phyloP scores from a whole-genome alignment of 2,888 invertebrate genomes.

The Dasysyrphus tricinctus region DNA sequence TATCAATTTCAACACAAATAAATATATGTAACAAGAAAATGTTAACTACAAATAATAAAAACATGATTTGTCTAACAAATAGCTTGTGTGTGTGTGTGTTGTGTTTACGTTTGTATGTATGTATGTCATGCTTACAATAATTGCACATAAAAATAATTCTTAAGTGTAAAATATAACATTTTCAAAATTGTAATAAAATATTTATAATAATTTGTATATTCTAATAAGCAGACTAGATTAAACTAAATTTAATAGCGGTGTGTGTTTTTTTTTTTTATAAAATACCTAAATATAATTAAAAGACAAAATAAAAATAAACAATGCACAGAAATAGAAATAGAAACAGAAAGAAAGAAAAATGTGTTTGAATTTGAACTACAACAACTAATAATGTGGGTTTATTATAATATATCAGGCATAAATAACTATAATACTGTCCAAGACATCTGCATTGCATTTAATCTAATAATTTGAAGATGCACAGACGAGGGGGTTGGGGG shows the following conservation, averaged over 20 bases:
- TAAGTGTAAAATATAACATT: conserved; percentile 17
- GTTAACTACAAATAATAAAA: conserved; percentile 58
- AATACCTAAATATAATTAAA: conserved; percentile 25
- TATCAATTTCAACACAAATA: conserved; percentile 63
- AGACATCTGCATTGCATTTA: conserved; percentile 38
- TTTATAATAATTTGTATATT: conserved; percentile 10
- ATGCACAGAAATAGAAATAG: conserved; percentile 19
- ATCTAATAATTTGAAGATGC: conserved; percentile 25
- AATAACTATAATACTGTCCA: conserved; percentile 71
- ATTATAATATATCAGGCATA: conserved; percentile 52
- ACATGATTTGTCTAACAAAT: conserved; percentile 50
- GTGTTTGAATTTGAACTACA: conserved; percentile 79
- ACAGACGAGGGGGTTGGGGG: conserved; percentile 33
- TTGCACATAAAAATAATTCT: too few species aligned
- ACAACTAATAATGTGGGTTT: conserved; percentile 76
- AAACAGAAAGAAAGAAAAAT: neutral
- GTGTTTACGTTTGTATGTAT: conserved; percentile 4
- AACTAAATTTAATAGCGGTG: conserved; percentile 53
- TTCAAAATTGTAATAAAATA: conserved; percentile 21
- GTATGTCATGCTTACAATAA: conserved; percentile 30
- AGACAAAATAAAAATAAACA: conserved; percentile 32
- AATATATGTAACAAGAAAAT: conserved; percentile 51
- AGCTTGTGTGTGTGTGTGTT: conserved; percentile 49
- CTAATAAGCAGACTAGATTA: conserved; percentile 71
- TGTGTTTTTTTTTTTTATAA: conserved; percentile 13